These are phyloP conservation scores for Polyergus mexicanus DNA, from an alignment of 1,140 invertebrate genomes.

Conservation along the genomic window DNA sequence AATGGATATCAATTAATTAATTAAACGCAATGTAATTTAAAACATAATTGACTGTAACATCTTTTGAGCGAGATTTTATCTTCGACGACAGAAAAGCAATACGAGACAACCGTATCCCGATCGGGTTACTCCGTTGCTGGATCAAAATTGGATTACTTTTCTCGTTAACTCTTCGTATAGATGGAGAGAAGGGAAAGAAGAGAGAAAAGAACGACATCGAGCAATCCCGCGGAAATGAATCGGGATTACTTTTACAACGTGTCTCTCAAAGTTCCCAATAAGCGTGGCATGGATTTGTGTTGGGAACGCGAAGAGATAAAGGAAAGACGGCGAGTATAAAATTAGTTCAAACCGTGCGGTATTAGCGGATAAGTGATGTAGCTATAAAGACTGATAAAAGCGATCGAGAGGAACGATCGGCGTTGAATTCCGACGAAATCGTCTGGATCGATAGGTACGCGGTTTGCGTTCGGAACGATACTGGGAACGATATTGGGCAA, in stretches of 20 bases:
- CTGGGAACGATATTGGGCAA: not conserved
- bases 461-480: slow-evolving; percentile 17
- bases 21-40: not conserved
- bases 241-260: slow-evolving; percentile 75
- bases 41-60: not conserved
- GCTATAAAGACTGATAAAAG: slow-evolving; percentile 41
- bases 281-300: slow-evolving; percentile 22
- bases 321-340: slow-evolving; percentile 49
- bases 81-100: slow-evolving; percentile 19
- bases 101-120: slow-evolving; percentile 22
- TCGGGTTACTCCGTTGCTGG: slow-evolving; percentile 37
- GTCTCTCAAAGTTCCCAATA: slow-evolving; percentile 73
- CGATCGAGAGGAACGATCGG: slow-evolving; percentile 51
- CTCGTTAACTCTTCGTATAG: slow-evolving; percentile 67
- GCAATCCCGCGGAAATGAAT: slow-evolving; percentile 74
- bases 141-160: slow-evolving; percentile 68
- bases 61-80: not conserved
- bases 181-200: not conserved
- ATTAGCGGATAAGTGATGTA: slow-evolving; percentile 71
- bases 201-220: slow-evolving; percentile 49
- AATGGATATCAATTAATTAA: not conserved
- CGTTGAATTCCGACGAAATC: slow-evolving; percentile 30
- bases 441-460: slow-evolving; percentile 37
- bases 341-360: slow-evolving; percentile 74
- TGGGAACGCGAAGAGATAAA: not conserved